These are phyloP conservation scores for Adelges cooleyi DNA, from an alignment of 1,140 invertebrate species.

Conservation along the genomic window DNA sequence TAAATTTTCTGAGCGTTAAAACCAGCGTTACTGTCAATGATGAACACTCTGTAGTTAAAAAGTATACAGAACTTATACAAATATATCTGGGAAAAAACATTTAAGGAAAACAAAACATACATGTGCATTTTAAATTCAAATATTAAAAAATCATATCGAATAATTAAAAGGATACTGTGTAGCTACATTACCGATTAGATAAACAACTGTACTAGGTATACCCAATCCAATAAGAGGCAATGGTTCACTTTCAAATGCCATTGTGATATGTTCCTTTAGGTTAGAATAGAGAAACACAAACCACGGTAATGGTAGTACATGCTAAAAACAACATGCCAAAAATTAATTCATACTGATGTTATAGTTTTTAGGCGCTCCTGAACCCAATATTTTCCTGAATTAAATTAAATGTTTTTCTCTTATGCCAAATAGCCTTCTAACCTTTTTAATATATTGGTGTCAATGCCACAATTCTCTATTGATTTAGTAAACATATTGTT, in stretches of 20 bases:
- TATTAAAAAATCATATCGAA: background rate
- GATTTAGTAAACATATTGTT: too few relatives aligned
- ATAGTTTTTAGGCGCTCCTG: too few relatives aligned
- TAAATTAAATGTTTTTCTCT: too few relatives aligned
- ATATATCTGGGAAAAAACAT: slow-evolving; percentile 48
- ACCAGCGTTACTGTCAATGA: slow-evolving; percentile 92
- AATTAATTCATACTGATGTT: too few relatives aligned
- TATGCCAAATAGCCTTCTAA: too few relatives aligned
- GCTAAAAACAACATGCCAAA: slow-evolving; percentile 44
- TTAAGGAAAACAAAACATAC: background rate
- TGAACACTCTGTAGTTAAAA: slow-evolving; percentile 83
- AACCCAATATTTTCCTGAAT: too few relatives aligned
- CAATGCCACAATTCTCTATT: too few relatives aligned
- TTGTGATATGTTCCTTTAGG: slow-evolving; percentile 56
- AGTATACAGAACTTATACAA: slow-evolving; percentile 90
- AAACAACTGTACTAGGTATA: slow-evolving; percentile 65
- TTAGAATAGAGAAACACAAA: slow-evolving; percentile 65
- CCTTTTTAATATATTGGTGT: too few relatives aligned
- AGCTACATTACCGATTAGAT: slow-evolving; percentile 72
- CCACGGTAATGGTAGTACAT: slow-evolving; percentile 74
- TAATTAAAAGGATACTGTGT: slow-evolving; percentile 67
- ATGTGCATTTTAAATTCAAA: background rate
- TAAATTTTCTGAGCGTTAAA: slow-evolving; percentile 89
- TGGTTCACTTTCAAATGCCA: slow-evolving; percentile 48
- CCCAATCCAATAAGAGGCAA: slow-evolving; percentile 41